Evolutionary conservation across 2,888 invertebrate species (phyloP).

Genomic region (Dichetophora obliterata): DNA sequence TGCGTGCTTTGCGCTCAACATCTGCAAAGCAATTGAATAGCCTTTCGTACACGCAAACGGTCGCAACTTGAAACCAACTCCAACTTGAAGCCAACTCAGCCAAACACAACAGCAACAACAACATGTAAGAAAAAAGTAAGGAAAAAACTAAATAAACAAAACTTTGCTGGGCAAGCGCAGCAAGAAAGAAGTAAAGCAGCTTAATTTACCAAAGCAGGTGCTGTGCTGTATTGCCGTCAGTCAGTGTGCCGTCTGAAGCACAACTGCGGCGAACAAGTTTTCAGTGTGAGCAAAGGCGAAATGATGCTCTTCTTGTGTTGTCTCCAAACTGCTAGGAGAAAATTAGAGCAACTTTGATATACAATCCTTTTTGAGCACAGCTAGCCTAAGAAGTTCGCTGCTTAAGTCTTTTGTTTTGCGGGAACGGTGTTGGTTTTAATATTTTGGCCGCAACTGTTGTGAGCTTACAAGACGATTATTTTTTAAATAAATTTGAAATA

Average conservation of each 20-base stretch:
- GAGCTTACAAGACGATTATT: not conserved
- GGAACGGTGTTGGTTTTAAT: not conserved
- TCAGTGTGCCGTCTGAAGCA: not conserved
- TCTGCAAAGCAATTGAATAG: slow-evolving; percentile 61
- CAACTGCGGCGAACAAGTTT: not conserved
- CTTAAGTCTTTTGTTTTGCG: slow-evolving; percentile 25
- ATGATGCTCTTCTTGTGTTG: not conserved
- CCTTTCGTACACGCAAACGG: slow-evolving; percentile 35
- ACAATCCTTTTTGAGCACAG: not conserved
- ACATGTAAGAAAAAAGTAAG: not conserved
- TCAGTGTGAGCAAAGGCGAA: not conserved
- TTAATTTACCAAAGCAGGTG: slow-evolving; percentile 11
- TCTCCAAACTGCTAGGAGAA: not conserved
- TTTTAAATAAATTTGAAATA: not conserved
- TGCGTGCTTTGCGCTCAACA: slow-evolving; percentile 64
- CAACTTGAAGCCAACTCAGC: slow-evolving; percentile 15
- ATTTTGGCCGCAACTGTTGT: not conserved
- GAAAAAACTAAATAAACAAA: not conserved
- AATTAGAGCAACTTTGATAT: not conserved
- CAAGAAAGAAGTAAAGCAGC: not conserved
- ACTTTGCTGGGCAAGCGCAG: not conserved
- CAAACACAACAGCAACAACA: not conserved
- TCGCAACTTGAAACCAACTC: slow-evolving; percentile 7
- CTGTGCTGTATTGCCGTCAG: slow-evolving; percentile 10
- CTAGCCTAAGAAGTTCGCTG: slow-evolving; percentile 1